Base-by-base conservation (phyloP, 1,140 invertebrate genomes). In the Sinonovacula constricta region DNA sequence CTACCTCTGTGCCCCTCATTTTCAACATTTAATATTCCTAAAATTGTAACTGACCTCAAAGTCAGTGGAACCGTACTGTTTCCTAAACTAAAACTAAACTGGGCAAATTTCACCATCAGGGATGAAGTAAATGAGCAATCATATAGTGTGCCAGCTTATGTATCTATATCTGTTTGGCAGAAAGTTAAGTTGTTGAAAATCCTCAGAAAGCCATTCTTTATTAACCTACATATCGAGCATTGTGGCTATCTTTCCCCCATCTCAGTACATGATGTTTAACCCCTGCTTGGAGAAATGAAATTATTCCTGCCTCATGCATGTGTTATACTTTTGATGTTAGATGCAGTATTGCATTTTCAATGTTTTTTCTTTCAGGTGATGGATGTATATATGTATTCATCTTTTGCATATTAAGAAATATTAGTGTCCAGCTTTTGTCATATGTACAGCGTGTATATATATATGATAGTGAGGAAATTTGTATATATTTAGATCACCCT, bases 161-260 rank as follows among this genome's bases (percentile, higher is more conserved):
- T 68, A 1, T 4, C 22, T 10, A 24, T 68, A 1, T 53, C 2
- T 30, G 2, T 53, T 1, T 12, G 14, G 14, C 62, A 65, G 26
- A 15, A 1, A 2, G 2, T 1, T 12, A 65, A 65, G 26, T n/a
- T 65, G 2, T 3, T 1, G 4, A 24, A 3, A 4, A 45, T 65
- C 2, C 28, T 65, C 14, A 39, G 28, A 45, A 39, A 3, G 2
- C 62, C 36, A 2, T 65, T 65, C 26, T 45, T 65, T 65, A 33
- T 65, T 14, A 12, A 68, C 54, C 1, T 68, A 2, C 65, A 68
- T 31, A 53, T 12, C 33, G 49, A 53, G n/a, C 65, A 68, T 33
- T 15, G 33, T 53, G 65, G 65, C 12, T 53, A 68, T 31, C 49
- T 68, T 34, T 66, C 63, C 22, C 63, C 36, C 45, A 34, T 66